Base-by-base conservation (phyloP, 1,140 invertebrate species). In the Nasonia longicornis region DNA sequence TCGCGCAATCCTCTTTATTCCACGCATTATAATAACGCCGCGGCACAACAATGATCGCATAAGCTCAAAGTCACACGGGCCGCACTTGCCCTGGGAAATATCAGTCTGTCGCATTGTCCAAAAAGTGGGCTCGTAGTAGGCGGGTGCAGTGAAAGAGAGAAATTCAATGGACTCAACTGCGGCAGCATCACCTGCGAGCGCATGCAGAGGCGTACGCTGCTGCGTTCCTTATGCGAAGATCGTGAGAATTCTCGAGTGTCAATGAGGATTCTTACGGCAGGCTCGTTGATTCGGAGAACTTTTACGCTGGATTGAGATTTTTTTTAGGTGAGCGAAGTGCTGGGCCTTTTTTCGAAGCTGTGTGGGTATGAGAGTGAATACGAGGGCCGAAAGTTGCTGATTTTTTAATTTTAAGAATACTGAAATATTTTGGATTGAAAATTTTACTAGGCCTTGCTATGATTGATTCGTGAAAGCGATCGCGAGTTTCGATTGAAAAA, bases 61-160 rank as follows among this genome's bases (percentile, higher is more conserved):
- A 64, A 79, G 45, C 11, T 6, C n/a, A 26, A 80, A 74, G 79
- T 80, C 78, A 83, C 63, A 85, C 69, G 78, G 81, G 58, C 45
- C 77, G 78, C 67, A 75, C 75, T 81, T 81, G 77, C 66, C 48
- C n/a, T 79, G 31, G 70, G 64, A 79, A 79, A 79, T 42, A 16
- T 71, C 48, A 67, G 67, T 71, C 42, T 69, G 8, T 72, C 45
- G 38, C 76, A 84, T 85, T 85, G 77, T 84, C 79, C 84, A 80
- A 85, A 85, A 86, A 86, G 86, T 86, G 83, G 87, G 86, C 86
- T 86, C 82, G 81, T 86, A 87, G 87, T 88, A 84, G 87, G 87
- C 87, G 87, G 86, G 86, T 87, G 85, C 63, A 82, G 83, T 75
- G 80, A 85, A 81, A 85, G 85, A 85, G 83, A 85, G 84, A 84